Conservation (phyloP, 1,140 invertebrate genomes). For the Pemphigus obesinymphae region DNA sequence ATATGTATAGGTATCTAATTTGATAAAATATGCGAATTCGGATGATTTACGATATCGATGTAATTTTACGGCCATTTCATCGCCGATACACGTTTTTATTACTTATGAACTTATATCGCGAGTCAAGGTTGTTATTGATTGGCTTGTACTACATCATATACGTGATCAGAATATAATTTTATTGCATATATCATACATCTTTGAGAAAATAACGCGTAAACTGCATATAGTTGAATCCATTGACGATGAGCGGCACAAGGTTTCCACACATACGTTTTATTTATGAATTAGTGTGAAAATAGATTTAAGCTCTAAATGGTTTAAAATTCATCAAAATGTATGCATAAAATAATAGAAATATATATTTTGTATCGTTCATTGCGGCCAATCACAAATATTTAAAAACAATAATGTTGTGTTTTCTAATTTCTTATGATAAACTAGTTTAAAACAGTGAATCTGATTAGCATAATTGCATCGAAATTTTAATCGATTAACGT, state of each 20-base stretch:
- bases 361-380: too few species aligned
- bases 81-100: background rate
- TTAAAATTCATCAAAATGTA: too few species aligned
- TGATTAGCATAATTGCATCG: background rate
- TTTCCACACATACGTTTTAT: background rate
- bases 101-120: background rate
- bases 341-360: too few species aligned
- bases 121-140: slow-evolving; percentile 4
- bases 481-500: background rate
- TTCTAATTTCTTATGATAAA: background rate
- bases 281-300: background rate
- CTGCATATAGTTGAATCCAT: background rate
- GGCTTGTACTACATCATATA: background rate
- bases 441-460: background rate
- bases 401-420: background rate
- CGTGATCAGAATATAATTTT: slow-evolving; percentile 9
- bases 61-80: slow-evolving; percentile 26
- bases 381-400: too few species aligned
- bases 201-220: background rate
- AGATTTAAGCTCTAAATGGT: background rate
- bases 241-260: background rate
- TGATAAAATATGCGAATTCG: background rate
- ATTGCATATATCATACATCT: background rate
- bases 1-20: background rate
- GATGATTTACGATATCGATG: background rate